Conservation (phyloP, 2,113 vertebrate species). For the Stomatorhinus ivindoensis region DNA sequence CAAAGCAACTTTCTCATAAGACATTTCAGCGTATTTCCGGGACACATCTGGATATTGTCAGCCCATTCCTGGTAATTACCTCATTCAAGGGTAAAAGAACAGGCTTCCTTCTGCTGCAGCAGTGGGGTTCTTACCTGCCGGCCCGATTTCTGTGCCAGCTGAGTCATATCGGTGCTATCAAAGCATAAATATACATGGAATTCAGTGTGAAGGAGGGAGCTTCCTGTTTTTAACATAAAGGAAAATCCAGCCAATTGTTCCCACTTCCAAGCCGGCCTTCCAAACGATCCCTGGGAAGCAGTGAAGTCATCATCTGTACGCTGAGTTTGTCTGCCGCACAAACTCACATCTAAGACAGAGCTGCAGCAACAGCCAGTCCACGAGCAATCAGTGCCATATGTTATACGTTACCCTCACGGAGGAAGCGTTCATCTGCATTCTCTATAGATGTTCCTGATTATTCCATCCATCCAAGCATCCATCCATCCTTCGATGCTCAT, state of each 20-base stretch:
- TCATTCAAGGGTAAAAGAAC: constrained; percentile 2
- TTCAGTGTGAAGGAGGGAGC: neutral
- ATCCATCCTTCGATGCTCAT: neutral
- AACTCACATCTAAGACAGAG: neutral
- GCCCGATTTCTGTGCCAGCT: neutral
- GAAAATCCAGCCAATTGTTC: neutral
- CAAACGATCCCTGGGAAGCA: neutral
- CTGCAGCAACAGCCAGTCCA: no score
- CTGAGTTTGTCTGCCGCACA: neutral
- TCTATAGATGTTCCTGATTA: neutral
- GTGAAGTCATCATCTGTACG: neutral
- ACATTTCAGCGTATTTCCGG: neutral
- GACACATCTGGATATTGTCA: neutral
- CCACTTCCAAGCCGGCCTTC: neutral
- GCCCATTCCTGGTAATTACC: neutral
- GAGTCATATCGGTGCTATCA: neutral
- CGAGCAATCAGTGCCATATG: neutral
- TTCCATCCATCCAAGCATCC: neutral
- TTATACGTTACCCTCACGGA: neutral
- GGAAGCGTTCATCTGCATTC: neutral
- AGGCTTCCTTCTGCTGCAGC: neutral
- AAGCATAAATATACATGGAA: neutral
- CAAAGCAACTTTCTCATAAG: neutral
- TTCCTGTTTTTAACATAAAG: neutral
- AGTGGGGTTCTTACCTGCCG: neutral